These are phyloP conservation scores for Tipula helvola DNA, from an alignment of 2,888 invertebrate species.

Conservation along the genomic window DNA sequence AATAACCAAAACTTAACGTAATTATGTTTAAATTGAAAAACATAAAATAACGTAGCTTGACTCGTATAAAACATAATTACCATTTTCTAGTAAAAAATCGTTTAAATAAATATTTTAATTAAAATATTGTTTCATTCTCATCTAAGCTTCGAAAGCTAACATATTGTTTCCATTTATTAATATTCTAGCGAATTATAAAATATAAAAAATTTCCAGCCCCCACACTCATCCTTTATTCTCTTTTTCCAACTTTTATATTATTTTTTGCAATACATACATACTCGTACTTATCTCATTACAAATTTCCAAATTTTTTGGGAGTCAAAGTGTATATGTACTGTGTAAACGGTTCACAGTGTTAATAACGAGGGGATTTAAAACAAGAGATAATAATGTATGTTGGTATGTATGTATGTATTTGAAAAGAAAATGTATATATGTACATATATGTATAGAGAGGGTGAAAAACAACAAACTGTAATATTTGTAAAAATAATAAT, in stretches of 20 bases:
- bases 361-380: background rate
- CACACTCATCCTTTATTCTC: background rate
- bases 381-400: background rate
- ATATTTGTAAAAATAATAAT: background rate
- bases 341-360: background rate
- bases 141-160: too few species aligned
- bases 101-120: too few species aligned
- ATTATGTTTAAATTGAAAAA: too few species aligned
- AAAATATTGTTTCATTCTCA: too few species aligned
- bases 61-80: too few species aligned
- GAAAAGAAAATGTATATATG: background rate
- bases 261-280: background rate
- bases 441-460: background rate
- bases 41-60: too few species aligned
- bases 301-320: background rate
- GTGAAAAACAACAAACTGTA: background rate
- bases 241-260: background rate
- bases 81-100: too few species aligned
- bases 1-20: too few species aligned
- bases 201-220: too few species aligned
- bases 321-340: background rate
- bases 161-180: too few species aligned
- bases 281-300: background rate
- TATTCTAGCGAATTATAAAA: too few species aligned
- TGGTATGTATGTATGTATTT: too few species aligned